Evolutionary conservation across 2,113 vertebrate genomes (phyloP).

Genomic region (Greenwoodochromis staneri): DNA sequence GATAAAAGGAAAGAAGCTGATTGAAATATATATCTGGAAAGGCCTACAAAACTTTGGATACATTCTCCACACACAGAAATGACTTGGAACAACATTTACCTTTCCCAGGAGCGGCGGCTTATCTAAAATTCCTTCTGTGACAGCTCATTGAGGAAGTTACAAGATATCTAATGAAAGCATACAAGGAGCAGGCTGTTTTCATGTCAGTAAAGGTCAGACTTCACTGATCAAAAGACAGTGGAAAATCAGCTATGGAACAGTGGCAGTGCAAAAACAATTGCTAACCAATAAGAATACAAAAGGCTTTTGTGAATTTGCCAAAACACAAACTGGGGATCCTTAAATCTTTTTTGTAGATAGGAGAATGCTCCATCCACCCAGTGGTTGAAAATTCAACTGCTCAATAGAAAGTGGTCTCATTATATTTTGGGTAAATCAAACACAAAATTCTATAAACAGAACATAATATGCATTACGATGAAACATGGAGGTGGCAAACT

Average conservation of each 20-base stretch:
- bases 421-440: neutral
- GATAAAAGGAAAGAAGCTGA: neutral
- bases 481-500: neutral
- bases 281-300: neutral
- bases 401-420: neutral
- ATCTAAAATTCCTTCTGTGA: neutral
- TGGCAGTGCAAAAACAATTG: neutral
- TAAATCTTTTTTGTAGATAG: neutral
- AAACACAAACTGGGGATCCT: neutral
- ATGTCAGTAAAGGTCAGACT: neutral
- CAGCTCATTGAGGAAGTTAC: neutral
- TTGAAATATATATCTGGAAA: neutral
- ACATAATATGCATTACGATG: neutral
- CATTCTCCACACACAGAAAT: neutral
- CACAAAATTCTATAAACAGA: neutral
- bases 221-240: neutral
- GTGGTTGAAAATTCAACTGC: neutral
- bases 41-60: neutral
- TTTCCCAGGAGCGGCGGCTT: neutral
- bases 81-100: neutral
- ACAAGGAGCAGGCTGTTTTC: neutral
- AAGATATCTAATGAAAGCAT: neutral
- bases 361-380: neutral
- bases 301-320: neutral
- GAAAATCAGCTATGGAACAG: neutral